Percentiles rank a stretch among this genome's conserved stretches.
phyloP scores from a whole-genome alignment of 2,888 invertebrate genomes.

The Petrolisthes cinctipes region DNA sequence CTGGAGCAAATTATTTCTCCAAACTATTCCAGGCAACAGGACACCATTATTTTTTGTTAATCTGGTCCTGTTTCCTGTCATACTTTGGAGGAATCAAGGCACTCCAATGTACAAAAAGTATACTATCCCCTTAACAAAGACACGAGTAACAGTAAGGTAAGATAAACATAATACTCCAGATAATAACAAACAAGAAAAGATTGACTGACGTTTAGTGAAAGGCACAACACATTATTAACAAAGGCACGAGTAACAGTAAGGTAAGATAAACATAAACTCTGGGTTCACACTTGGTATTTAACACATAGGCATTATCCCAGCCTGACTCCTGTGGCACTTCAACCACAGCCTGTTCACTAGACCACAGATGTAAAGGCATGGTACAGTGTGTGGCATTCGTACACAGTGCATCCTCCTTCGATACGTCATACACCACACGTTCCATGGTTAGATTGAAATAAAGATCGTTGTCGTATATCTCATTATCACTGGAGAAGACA shows the following conservation, averaged over 20 bases:
- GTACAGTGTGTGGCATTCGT: constrained; percentile 78
- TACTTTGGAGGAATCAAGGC: too few species aligned
- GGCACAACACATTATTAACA: constrained; percentile 62
- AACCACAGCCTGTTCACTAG: constrained; percentile 78
- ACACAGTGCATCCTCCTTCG: constrained; percentile 76
- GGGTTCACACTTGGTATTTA: constrained; percentile 60
- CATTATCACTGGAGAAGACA: constrained; percentile 86
- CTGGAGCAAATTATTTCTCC: too few species aligned
- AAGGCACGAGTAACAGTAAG: constrained; percentile 56
- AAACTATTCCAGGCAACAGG: too few species aligned
- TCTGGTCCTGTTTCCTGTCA: too few species aligned
- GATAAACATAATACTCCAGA: constrained; percentile 33
- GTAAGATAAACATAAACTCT: constrained; percentile 59
- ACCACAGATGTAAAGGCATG: constrained; percentile 78
- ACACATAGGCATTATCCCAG: constrained; percentile 61
- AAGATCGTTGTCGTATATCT: constrained; percentile 76
- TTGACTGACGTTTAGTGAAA: constrained; percentile 35
- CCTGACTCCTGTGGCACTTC: constrained; percentile 74
- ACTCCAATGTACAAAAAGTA: too few species aligned
- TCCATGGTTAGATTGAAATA: constrained; percentile 79
- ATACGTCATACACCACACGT: constrained; percentile 79
- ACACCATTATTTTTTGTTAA: too few species aligned
- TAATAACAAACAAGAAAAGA: too few species aligned
- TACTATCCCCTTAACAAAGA: too few species aligned
- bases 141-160: constrained; percentile 56